These are phyloP conservation scores for Spisula solida DNA, from an alignment of 2,888 invertebrate genomes.

Conservation along the genomic window DNA sequence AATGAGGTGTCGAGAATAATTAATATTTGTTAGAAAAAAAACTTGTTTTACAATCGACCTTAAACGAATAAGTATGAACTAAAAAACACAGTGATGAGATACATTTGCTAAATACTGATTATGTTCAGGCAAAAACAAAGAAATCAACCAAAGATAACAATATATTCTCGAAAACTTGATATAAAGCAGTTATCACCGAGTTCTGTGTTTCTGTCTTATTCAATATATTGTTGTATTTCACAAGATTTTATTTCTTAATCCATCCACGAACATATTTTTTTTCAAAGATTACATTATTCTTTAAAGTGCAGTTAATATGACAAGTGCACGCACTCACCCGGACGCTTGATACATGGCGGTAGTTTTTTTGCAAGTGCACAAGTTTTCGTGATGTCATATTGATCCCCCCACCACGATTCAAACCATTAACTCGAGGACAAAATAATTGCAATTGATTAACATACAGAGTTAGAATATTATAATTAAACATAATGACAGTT, in stretches of 20 bases:
- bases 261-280: background rate
- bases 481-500: conserved; percentile 44
- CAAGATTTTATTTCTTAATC: background rate
- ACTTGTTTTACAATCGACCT: no score
- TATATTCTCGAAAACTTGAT: no score
- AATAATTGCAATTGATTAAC: conserved; percentile 25
- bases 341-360: background rate
- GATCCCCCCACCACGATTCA: conserved; percentile 8
- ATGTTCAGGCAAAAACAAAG: no score
- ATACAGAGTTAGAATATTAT: background rate
- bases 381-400: conserved; percentile 16
- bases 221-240: background rate
- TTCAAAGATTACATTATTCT: background rate
- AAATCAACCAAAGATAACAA: no score
- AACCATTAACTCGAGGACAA: conserved; percentile 25
- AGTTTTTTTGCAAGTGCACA: background rate
- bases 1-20: no score
- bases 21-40: no score
- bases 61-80: no score
- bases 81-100: no score
- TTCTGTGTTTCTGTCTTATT: no score
- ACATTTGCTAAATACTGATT: no score
- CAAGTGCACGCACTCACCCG: background rate
- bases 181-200: no score
- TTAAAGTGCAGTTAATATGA: background rate